A percentile compares a stretch with the other conserved stretches of the same genome.
phyloP scores from a whole-genome alignment of 2,113 vertebrate species.

The Bubo bubo region DNA sequence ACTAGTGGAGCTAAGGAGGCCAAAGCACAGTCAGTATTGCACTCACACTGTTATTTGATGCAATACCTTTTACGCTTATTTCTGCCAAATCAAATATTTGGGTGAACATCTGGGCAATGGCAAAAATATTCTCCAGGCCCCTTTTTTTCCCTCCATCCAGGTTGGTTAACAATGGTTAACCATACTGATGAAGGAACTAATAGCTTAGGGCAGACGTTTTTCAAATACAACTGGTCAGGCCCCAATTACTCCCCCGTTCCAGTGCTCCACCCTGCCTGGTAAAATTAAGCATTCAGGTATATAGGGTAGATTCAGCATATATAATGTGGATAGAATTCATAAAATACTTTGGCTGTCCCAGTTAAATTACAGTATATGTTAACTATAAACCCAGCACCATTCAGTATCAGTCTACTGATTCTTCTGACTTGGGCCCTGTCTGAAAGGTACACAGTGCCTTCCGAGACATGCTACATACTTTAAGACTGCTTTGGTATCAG shows the following conservation, averaged over 20 bases:
- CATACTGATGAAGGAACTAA: background rate
- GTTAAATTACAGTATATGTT: background rate
- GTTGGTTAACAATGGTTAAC: background rate
- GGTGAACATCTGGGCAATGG: background rate
- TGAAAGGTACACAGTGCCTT: background rate
- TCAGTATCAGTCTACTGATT: background rate
- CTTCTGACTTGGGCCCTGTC: background rate
- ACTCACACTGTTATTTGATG: background rate
- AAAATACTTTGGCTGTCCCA: background rate
- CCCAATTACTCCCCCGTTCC: background rate
- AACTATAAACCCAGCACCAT: background rate
- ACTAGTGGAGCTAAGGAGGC: background rate
- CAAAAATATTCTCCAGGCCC: background rate
- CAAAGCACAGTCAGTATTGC: background rate
- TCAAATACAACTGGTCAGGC: background rate
- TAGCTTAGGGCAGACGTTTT: background rate
- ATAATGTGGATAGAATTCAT: background rate
- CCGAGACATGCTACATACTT: background rate
- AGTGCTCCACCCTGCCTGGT: background rate
- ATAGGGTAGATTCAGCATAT: background rate
- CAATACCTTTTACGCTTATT: background rate
- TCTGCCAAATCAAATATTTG: background rate
- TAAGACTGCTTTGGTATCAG: background rate
- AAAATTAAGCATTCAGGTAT: background rate
- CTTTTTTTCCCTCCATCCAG: background rate